Base-by-base conservation (phyloP, 2,113 vertebrate genomes). In the Rhea pennata region DNA sequence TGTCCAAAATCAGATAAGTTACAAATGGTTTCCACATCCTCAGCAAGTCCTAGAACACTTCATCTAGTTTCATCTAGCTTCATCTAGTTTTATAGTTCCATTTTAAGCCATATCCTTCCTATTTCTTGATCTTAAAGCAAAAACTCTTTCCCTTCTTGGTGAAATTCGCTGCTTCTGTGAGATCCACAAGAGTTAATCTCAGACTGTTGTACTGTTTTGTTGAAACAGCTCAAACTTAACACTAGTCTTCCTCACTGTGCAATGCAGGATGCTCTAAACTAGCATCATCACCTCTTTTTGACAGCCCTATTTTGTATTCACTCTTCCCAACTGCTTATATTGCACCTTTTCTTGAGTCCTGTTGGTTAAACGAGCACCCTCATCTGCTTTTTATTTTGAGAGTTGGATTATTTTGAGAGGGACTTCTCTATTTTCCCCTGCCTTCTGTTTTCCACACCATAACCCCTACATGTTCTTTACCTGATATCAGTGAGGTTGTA, bases 361-460 rank as follows among this genome's bases (percentile, higher is more conserved):
- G 27, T 31, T 69, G 11, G 2, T 39, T 27, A 33, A 59, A 82
- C 2, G 2, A 78, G 26, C 1, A 1, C 53, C 40, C 69, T 27
- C 64, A 6, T 2, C 6, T 2, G 0, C 56, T 44, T 36, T 5
- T 22, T 56, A 70, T 69, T 46, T n/a, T 19, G 27, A 59, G 40
- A 46, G 54, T 13, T 53, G 51, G 51, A 9, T 3, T 36, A 53
- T 53, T 29, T 7, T 4, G 29, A 66, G 65, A 76, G 2, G 5
- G 10, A 39, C n/a, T 26, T 15, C 58, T 7, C 65, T 26, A 9
- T 58, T 80, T 62, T 56, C 39, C 75, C 54, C 31, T 58, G 53
- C 44, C 44, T 44, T 48, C 65, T 48, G 39, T 12, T 74, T 44
- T 56, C 42, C 74, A 61, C 74, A 51, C 20, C 48, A 31, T 42